phyloP scores from a whole-genome alignment of 2,797 vertebrate genomes.

The Poecilia picta region DNA sequence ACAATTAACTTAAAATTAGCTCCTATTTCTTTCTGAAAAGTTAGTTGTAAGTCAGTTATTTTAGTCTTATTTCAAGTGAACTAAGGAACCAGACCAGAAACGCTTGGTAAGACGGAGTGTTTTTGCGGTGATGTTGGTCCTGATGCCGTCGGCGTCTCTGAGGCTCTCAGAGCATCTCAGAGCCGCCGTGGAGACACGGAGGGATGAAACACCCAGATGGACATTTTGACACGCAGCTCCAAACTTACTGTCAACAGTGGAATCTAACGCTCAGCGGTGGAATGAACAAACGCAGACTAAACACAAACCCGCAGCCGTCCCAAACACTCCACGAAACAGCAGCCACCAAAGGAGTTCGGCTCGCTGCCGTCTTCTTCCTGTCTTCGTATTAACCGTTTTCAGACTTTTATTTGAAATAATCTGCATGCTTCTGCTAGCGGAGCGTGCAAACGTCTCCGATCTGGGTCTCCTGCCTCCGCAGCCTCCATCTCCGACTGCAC shows the following conservation, averaged over 20 bases:
- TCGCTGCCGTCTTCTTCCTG: conserved; percentile 62
- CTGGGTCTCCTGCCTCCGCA: conserved; percentile 10
- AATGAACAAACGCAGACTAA: conserved; percentile 81
- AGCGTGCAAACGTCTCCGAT: conserved; percentile 13
- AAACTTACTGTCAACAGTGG: conserved; percentile 82
- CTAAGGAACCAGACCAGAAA: no score
- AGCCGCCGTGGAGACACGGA: conserved; percentile 65
- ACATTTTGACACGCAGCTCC: conserved; percentile 80
- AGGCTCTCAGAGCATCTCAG: conserved; percentile 57
- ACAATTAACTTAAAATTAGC: no score
- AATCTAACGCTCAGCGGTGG: conserved; percentile 80
- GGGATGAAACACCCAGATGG: conserved; percentile 79
- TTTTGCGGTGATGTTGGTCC: not conserved
- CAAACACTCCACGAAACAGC: conserved; percentile 68
- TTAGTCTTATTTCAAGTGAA: no score
- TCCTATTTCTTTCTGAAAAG: no score
- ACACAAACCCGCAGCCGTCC: conserved; percentile 75
- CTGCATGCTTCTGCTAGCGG: not conserved
- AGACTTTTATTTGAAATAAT: conserved; percentile 25
- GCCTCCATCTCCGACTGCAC: conserved; percentile 16
- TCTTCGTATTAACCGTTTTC: conserved; percentile 47
- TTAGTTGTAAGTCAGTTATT: no score
- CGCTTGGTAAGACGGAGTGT: no score
- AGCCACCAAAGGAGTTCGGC: conserved; percentile 70
- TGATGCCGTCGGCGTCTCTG: not conserved